Conservation (phyloP, 1,140 invertebrate genomes). For the Aphaenogaster ashmeadi region DNA sequence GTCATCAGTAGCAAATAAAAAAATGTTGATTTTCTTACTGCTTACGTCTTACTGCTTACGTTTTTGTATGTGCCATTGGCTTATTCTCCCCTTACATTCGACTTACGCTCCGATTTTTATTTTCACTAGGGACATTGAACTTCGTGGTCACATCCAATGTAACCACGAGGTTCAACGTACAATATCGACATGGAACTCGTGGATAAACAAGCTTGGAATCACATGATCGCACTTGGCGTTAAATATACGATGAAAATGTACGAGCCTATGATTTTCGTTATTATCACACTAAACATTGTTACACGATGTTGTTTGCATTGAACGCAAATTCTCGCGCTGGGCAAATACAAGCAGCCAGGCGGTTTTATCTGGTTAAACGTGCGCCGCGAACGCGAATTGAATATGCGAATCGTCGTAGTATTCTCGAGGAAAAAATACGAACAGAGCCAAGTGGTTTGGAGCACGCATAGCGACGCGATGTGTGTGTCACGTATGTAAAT, state of each 20-base stretch:
- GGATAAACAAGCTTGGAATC: not conserved
- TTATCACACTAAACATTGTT: slow-evolving; percentile 9
- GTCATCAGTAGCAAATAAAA: too few relatives aligned
- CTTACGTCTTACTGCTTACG: too few relatives aligned
- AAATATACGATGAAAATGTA: not conserved
- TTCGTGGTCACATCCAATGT: not conserved
- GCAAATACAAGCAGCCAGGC: not conserved
- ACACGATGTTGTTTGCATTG: not conserved
- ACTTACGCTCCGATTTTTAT: too few relatives aligned
- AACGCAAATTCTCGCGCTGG: not conserved
- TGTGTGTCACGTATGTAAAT: slow-evolving; percentile 40
- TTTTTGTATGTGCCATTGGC: too few relatives aligned
- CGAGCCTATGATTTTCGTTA: not conserved
- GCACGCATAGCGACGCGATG: not conserved
- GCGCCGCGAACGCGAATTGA: not conserved
- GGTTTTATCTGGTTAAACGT: not conserved
- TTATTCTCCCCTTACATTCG: too few relatives aligned
- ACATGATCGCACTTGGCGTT: not conserved
- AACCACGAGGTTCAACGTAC: too few relatives aligned
- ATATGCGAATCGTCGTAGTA: not conserved
- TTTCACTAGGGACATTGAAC: not conserved
- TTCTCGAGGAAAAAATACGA: slow-evolving; percentile 16
- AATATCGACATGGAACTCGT: too few relatives aligned
- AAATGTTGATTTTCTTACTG: too few relatives aligned
- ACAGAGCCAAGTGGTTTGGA: not conserved